A percentile compares a stretch with the other conserved stretches of the same genome.
Conservation (phyloP, 2,888 invertebrate genomes). For the Clostera curtula region DNA sequence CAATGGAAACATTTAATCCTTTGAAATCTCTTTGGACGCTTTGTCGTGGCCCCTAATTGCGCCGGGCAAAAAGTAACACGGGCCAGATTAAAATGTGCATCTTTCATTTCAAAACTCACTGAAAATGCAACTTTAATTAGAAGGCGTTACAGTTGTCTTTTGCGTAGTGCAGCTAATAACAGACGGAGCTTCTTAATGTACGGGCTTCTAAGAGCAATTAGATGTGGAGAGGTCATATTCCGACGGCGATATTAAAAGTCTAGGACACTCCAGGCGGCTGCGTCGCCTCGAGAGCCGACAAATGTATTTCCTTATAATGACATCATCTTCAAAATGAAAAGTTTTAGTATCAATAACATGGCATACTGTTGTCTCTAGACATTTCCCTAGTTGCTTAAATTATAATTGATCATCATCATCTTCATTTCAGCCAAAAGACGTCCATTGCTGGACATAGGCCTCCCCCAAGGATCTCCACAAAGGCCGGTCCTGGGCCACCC, state of each 20-base stretch:
- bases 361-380: too few relatives aligned
- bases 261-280: too few relatives aligned
- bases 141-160: slow-evolving; percentile 18
- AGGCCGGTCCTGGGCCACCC: too few relatives aligned
- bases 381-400: too few relatives aligned
- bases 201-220: slow-evolving; percentile 43
- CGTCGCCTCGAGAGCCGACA: slow-evolving; percentile 6
- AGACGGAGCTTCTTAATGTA: slow-evolving; percentile 34
- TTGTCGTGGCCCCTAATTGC: slow-evolving; percentile 54
- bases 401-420: too few relatives aligned
- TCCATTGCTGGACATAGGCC: too few relatives aligned
- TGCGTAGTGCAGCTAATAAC: slow-evolving; percentile 11
- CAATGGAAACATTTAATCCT: slow-evolving; percentile 63
- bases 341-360: too few relatives aligned
- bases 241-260: slow-evolving; percentile 26
- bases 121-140: slow-evolving; percentile 23
- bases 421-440: too few relatives aligned
- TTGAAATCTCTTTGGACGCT: slow-evolving; percentile 44
- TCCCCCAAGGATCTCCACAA: too few relatives aligned
- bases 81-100: slow-evolving; percentile 56
- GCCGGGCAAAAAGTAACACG: slow-evolving; percentile 47
- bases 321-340: not conserved
- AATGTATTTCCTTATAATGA: slow-evolving; percentile 1
- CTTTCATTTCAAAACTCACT: slow-evolving; percentile 12
- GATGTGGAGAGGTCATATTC: slow-evolving; percentile 44